These are phyloP conservation scores for Idaea dimidiata DNA, from an alignment of 2,888 invertebrate species.

Conservation along the genomic window DNA sequence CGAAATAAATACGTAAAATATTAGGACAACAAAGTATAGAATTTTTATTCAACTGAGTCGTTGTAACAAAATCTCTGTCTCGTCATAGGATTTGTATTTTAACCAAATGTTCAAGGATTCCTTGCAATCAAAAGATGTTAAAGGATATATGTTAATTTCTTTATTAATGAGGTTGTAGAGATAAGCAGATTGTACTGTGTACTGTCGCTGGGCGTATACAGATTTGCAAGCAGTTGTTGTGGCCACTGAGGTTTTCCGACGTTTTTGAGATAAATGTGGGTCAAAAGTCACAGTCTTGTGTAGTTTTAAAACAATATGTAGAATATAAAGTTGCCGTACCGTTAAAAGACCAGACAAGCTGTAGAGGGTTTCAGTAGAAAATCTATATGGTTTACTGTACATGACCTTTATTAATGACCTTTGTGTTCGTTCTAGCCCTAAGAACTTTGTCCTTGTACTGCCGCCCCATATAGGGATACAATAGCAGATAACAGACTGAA, in stretches of 20 bases:
- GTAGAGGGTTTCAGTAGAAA: neutral
- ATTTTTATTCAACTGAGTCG: neutral
- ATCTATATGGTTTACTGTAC: neutral
- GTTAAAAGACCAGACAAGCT: neutral
- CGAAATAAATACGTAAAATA: too few relatives aligned
- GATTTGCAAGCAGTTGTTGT: neutral
- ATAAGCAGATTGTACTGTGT: neutral
- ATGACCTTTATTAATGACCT: neutral
- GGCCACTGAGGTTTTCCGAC: neutral
- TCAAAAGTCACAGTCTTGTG: neutral
- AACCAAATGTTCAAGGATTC: neutral
- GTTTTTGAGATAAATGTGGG: neutral
- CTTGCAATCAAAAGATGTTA: neutral
- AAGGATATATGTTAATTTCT: neutral
- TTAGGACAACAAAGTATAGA: too few relatives aligned
- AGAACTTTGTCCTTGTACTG: neutral
- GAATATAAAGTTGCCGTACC: neutral
- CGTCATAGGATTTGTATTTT: neutral
- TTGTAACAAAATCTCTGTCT: neutral
- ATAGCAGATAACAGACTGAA: neutral
- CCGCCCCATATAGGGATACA: neutral
- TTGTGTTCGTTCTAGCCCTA: neutral
- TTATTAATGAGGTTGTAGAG: neutral
- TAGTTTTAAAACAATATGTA: neutral
- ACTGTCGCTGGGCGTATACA: neutral